These are phyloP conservation scores for Catharus bicknelli DNA, from an alignment of 2,113 vertebrate species.

Conservation along the genomic window DNA sequence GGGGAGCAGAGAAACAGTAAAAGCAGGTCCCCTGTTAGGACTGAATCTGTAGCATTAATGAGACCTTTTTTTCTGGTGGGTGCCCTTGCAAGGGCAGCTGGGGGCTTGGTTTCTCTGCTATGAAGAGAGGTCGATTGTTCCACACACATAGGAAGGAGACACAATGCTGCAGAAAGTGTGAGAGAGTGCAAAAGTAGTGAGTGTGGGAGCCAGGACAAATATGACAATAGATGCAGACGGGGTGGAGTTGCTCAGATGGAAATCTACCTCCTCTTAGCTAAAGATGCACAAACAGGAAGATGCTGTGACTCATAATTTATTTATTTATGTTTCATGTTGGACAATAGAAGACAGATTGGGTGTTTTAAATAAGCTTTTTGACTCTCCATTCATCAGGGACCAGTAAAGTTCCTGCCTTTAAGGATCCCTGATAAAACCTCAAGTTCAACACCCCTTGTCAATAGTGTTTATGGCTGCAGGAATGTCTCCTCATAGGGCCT, in stretches of 20 bases:
- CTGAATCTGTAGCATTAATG: neutral
- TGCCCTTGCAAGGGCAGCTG: neutral
- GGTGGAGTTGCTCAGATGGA: slow-evolving; percentile 28
- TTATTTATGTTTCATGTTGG: neutral
- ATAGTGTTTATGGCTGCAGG: neutral
- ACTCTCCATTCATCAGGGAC: neutral
- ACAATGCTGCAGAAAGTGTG: neutral
- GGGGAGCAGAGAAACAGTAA: neutral
- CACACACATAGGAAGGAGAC: fast-evolving
- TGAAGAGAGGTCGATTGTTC: neutral
- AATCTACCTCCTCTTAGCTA: slow-evolving; percentile 2
- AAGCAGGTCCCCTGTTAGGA: neutral
- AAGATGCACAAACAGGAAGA: slow-evolving; percentile 31
- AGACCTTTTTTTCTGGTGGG: neutral
- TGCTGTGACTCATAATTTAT: neutral
- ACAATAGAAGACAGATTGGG: neutral
- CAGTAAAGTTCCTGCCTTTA: neutral
- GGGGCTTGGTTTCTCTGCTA: neutral
- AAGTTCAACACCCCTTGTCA: neutral
- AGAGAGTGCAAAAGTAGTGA: neutral
- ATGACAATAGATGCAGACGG: neutral
- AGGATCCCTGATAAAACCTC: neutral
- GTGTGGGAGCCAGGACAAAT: neutral
- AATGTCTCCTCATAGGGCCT: neutral
- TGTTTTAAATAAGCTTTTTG: neutral